A percentile compares a stretch with the other conserved stretches of the same genome.
phyloP scores from a whole-genome alignment of 2,113 vertebrate genomes.

The Sigmodon hispidus region DNA sequence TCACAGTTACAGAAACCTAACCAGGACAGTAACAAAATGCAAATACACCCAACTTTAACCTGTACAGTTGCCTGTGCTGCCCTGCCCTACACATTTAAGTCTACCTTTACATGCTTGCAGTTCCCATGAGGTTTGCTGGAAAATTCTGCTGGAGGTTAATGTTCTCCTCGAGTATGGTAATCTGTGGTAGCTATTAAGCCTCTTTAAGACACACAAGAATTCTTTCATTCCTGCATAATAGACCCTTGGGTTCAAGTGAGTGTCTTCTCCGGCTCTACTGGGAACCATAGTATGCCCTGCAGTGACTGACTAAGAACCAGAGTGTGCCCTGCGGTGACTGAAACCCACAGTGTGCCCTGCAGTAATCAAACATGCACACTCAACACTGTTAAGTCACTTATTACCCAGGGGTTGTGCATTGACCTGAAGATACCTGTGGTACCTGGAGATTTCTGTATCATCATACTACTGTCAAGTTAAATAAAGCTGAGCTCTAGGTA shows the following conservation, averaged over 20 bases:
- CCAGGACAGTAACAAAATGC: neutral
- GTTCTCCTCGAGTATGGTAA: constrained; percentile 33
- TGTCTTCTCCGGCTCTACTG: constrained; percentile 62
- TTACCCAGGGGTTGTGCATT: constrained; percentile 54
- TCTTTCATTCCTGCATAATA: constrained; percentile 26
- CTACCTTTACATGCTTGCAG: neutral
- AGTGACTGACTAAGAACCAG: too few species aligned
- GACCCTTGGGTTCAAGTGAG: constrained; percentile 70
- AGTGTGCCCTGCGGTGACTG: constrained; percentile 59
- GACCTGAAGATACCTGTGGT: constrained; percentile 58
- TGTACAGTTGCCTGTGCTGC: neutral
- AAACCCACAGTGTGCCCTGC: constrained; percentile 51
- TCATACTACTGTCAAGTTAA: constrained; percentile 22
- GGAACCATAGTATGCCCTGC: constrained; percentile 55
- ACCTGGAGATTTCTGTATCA: constrained; percentile 57
- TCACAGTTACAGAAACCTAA: neutral
- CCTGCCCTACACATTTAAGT: neutral
- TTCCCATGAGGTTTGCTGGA: constrained; percentile 44
- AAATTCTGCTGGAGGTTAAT: constrained; percentile 33
- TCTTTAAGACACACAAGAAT: neutral
- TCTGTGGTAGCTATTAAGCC: neutral
- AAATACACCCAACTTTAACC: neutral
- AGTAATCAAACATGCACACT: constrained; percentile 67
- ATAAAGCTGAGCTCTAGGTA: constrained; percentile 24
- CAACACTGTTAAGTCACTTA: constrained; percentile 68